These are phyloP conservation scores for Exaiptasia diaphana DNA, from an alignment of 64 coral and sea anemone species.

Conservation along the genomic window DNA sequence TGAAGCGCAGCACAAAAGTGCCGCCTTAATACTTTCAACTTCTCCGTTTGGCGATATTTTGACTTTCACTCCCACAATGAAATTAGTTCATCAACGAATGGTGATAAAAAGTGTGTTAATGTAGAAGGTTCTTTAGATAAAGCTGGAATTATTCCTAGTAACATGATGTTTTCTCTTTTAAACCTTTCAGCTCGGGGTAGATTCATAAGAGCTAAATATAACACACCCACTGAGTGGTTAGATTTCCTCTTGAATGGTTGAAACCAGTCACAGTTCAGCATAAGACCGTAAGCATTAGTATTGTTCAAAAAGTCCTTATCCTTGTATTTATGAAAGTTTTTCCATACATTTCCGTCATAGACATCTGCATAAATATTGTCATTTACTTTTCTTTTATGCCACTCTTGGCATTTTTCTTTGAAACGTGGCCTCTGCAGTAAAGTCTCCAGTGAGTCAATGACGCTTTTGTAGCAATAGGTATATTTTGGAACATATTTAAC, in stretches of 20 bases:
- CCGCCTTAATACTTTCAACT: background rate
- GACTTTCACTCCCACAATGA: constrained; percentile 21
- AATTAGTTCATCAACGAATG: constrained; percentile 26
- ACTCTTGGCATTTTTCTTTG: constrained; percentile 12
- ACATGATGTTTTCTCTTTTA: constrained; percentile 21
- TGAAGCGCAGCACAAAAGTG: constrained; percentile 29
- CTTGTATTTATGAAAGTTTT: background rate
- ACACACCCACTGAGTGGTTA: constrained; percentile 15
- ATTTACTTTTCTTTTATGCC: background rate
- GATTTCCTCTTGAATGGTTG: background rate
- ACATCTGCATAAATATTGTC: background rate
- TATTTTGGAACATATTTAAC: background rate
- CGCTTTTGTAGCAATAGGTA: constrained; percentile 15
- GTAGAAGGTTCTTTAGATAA: background rate
- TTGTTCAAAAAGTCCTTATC: background rate
- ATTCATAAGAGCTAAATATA: constrained; percentile 22
- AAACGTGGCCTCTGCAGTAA: background rate
- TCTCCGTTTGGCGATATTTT: too few relatives aligned
- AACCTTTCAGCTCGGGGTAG: constrained; percentile 21
- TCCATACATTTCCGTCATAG: constrained; percentile 26
- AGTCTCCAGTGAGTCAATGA: constrained; percentile 4
- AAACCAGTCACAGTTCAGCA: constrained; percentile 36
- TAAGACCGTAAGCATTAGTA: background rate
- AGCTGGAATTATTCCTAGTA: constrained; percentile 10
- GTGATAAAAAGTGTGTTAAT: constrained; percentile 6